Conservation (phyloP, 2,113 vertebrate genomes). For the Chamaetylas fuelleborni region DNA sequence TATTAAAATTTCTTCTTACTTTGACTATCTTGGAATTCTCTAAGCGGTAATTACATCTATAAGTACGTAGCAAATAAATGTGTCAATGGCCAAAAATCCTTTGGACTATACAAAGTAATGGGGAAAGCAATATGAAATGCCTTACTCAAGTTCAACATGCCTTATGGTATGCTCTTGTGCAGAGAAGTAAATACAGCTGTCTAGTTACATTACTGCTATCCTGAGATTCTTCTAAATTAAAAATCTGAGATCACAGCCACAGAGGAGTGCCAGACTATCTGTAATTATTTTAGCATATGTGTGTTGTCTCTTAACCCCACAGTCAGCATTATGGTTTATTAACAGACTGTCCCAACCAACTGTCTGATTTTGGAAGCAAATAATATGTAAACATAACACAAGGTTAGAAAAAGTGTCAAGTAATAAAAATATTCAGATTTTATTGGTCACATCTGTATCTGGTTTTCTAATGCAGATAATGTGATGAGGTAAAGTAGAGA, state of each 20-base stretch:
- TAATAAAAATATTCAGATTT: not conserved
- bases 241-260: conserved; percentile 28
- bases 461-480: not conserved
- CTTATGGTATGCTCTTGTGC: not conserved
- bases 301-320: not conserved
- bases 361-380: not conserved
- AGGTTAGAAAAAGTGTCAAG: not conserved
- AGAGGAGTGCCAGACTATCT: not conserved
- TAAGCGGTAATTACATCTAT: not conserved
- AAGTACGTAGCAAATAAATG: not conserved
- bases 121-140: not conserved
- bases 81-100: not conserved
- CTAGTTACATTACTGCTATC: conserved; percentile 9
- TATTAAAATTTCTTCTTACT: not conserved
- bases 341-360: not conserved
- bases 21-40: not conserved
- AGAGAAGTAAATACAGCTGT: conserved; percentile 38
- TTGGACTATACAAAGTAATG: not conserved
- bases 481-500: not conserved
- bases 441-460: not conserved
- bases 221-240: conserved; percentile 29
- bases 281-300: conserved; percentile 5
- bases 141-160: not conserved
- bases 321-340: not conserved
- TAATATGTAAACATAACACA: not conserved